A percentile compares a stretch with the other conserved stretches of the same genome.
phyloP scores from a whole-genome alignment of 2,888 invertebrate species.

The Plagodis pulveraria region DNA sequence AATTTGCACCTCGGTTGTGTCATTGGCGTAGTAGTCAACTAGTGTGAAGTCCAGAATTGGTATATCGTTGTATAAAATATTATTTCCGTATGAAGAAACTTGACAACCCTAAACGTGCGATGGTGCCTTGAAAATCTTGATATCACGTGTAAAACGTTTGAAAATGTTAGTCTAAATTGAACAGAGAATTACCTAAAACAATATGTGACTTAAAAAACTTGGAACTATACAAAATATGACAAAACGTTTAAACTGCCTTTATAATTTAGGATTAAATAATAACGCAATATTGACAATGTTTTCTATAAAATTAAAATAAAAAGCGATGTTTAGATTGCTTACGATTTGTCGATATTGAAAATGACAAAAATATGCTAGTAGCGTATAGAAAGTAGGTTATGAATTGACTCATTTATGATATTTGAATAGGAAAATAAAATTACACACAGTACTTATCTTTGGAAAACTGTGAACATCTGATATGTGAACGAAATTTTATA shows the following conservation, averaged over 20 bases:
- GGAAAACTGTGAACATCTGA: too few relatives aligned
- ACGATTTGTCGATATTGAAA: constrained; percentile 23
- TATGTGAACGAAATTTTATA: neutral
- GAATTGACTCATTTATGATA: constrained; percentile 8
- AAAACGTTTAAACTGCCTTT: constrained; percentile 21
- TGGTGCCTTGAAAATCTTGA: too few relatives aligned
- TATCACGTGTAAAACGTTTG: too few relatives aligned
- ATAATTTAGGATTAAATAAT: constrained; percentile 2
- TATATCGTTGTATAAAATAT: too few relatives aligned
- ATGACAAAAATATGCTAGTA: constrained; percentile 35
- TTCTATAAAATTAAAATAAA: constrained; percentile 17
- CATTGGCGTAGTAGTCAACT: too few relatives aligned
- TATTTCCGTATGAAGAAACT: too few relatives aligned
- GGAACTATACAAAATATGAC: neutral
- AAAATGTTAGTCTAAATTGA: too few relatives aligned
- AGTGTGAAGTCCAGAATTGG: too few relatives aligned
- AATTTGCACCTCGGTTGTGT: too few relatives aligned
- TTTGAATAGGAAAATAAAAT: constrained; percentile 2
- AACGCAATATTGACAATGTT: constrained; percentile 4
- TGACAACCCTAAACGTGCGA: too few relatives aligned
- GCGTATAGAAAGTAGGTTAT: constrained; percentile 21
- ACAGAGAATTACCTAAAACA: too few relatives aligned
- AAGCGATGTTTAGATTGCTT: constrained; percentile 35
- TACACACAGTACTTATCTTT: too few relatives aligned
- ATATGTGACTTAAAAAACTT: neutral